These are phyloP conservation scores for Ochotona princeps DNA, from an alignment of 2,113 vertebrate genomes.

Conservation along the genomic window DNA sequence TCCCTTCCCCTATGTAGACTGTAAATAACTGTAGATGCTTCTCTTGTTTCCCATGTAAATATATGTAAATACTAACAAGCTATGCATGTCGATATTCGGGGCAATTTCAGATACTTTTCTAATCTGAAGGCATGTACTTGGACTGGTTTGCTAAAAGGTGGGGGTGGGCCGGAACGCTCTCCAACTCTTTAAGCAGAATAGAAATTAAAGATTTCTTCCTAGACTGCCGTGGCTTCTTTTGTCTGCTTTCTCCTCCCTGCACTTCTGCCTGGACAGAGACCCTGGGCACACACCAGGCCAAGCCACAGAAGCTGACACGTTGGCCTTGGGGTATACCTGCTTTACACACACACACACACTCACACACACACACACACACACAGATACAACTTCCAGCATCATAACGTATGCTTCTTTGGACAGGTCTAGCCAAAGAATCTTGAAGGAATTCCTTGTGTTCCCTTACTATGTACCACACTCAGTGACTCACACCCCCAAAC, in stretches of 20 bases:
- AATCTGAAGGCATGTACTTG: constrained; percentile 96
- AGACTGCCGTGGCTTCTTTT: constrained; percentile 77
- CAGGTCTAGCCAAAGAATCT: background rate
- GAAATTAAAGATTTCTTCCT: constrained; percentile 91
- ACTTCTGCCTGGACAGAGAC: background rate
- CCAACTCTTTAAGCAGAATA: constrained; percentile 86
- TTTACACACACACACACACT: background rate
- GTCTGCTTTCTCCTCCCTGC: background rate
- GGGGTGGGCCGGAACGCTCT: constrained; percentile 82
- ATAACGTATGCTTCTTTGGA: background rate
- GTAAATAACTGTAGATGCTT: constrained; percentile 93
- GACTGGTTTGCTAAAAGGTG: constrained; percentile 88
- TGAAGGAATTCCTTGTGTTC: background rate
- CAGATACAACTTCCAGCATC: background rate
- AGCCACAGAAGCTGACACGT: background rate
- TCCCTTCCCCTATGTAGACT: constrained; percentile 91
- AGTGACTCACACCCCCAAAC: background rate
- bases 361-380: background rate
- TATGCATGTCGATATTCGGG: constrained; percentile 98
- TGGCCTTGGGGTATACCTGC: background rate
- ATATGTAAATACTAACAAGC: constrained; percentile 96
- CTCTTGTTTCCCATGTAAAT: constrained; percentile 94
- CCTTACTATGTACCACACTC: background rate
- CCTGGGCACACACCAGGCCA: rapidly evolving
- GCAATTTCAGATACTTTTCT: constrained; percentile 99